Evolutionary conservation across 2,888 invertebrate species (phyloP).

Genomic region (Peribatodes rhomboidaria): DNA sequence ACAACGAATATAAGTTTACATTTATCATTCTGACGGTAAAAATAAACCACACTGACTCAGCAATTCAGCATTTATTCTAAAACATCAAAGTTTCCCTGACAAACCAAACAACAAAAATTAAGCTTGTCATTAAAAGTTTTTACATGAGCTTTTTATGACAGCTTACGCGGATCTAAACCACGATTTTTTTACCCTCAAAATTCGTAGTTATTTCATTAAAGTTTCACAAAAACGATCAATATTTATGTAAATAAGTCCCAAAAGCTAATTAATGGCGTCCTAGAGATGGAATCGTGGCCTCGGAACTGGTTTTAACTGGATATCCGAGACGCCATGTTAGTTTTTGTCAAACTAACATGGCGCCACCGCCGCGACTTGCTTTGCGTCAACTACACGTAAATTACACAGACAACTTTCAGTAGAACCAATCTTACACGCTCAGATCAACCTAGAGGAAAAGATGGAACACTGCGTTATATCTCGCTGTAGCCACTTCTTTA

Average conservation of each 20-base stretch:
- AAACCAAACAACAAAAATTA: conserved; percentile 19
- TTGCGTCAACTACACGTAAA: too few species aligned
- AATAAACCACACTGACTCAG: background rate
- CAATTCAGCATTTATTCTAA: conserved; percentile 3
- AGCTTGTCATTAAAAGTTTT: conserved; percentile 27
- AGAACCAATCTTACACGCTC: too few species aligned
- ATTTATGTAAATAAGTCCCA: conserved; percentile 34
- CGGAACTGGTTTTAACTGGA: conserved; percentile 24
- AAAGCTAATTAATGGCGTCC: conserved; percentile 20
- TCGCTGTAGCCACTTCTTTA: too few species aligned
- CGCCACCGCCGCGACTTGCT: background rate
- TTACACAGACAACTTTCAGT: too few species aligned
- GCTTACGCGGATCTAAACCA: conserved; percentile 25
- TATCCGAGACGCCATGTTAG: conserved; percentile 18
- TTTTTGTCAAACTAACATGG: conserved; percentile 23
- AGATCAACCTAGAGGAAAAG: too few species aligned
- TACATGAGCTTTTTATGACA: conserved; percentile 23
- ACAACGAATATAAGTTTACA: background rate
- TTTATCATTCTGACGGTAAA: background rate
- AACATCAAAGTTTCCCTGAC: background rate
- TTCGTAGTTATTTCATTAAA: conserved; percentile 18
- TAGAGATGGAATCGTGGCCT: conserved; percentile 22
- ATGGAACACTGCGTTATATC: too few species aligned
- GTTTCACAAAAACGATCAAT: conserved; percentile 25
- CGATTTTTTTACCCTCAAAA: conserved; percentile 17